Conservation (phyloP, 2,113 vertebrate species). For the Ornithorhynchus anatinus region DNA sequence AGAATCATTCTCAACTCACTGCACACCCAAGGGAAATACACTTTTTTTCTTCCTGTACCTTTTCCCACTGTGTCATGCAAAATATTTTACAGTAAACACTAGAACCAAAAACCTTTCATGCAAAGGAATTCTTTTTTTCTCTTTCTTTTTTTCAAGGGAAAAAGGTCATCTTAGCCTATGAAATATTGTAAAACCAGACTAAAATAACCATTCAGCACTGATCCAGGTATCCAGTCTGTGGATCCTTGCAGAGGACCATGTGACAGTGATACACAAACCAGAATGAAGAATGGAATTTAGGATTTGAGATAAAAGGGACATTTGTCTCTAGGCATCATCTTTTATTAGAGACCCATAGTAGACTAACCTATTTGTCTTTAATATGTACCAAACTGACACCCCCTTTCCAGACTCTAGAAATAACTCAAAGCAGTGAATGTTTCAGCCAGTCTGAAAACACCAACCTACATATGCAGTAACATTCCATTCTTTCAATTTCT, state of each 20-base stretch:
- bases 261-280: too few species aligned
- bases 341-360: neutral
- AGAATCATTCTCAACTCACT: neutral
- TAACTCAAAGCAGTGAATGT: fast-evolving
- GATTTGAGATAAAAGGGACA: neutral
- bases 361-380: neutral
- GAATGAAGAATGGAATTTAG: neutral
- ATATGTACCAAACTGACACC: neutral
- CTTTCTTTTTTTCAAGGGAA: neutral
- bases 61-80: neutral
- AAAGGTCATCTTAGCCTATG: neutral
- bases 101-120: neutral
- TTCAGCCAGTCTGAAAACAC: neutral
- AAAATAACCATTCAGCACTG: neutral
- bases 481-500: neutral
- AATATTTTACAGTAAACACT: neutral
- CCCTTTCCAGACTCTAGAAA: neutral
- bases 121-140: neutral
- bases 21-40: neutral
- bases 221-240: neutral
- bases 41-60: neutral
- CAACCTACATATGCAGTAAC: neutral
- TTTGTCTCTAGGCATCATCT: neutral
- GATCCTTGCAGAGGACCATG: neutral
- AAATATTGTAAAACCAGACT: neutral